phyloP scores from a whole-genome alignment of 2,888 invertebrate genomes.

The Diplazon laetatorius region DNA sequence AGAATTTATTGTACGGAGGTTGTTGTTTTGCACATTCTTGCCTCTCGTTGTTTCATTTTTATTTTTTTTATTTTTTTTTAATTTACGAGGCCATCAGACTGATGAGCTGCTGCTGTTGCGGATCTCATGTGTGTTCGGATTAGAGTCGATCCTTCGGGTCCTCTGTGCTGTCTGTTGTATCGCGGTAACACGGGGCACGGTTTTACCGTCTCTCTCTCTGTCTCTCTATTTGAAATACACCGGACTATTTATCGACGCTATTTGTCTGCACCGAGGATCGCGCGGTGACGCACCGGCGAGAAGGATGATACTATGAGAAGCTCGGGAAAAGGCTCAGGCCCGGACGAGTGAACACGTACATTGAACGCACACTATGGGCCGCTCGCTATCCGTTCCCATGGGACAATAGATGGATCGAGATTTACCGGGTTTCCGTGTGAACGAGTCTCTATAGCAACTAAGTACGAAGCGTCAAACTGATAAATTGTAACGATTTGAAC shows the following conservation, averaged over 20 bases:
- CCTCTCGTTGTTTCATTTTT: neutral
- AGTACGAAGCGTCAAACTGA: neutral
- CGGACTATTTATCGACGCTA: slow-evolving; percentile 52
- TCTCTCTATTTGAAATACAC: slow-evolving; percentile 34
- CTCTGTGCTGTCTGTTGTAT: neutral
- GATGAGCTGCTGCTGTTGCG: slow-evolving; percentile 41
- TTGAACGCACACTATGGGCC: neutral
- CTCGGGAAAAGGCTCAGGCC: slow-evolving; percentile 23
- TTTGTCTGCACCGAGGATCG: slow-evolving; percentile 40
- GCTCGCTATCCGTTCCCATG: slow-evolving; percentile 1
- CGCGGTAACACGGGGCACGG: slow-evolving; percentile 23
- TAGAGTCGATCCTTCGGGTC: slow-evolving; percentile 5
- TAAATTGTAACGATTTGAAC: neutral
- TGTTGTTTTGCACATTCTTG: neutral
- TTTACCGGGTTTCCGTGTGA: neutral
- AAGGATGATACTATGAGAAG: slow-evolving; percentile 29
- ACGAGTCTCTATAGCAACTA: neutral
- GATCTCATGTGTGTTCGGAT: slow-evolving; percentile 11
- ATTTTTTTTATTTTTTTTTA: neutral
- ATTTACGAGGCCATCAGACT: slow-evolving; percentile 35
- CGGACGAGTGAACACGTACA: neutral
- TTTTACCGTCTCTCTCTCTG: slow-evolving; percentile 13
- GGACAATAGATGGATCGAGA: slow-evolving; percentile 3
- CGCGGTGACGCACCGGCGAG: slow-evolving; percentile 15
- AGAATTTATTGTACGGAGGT: no score